phyloP scores from a whole-genome alignment of 2,113 vertebrate genomes.

The Elachura formosa region DNA sequence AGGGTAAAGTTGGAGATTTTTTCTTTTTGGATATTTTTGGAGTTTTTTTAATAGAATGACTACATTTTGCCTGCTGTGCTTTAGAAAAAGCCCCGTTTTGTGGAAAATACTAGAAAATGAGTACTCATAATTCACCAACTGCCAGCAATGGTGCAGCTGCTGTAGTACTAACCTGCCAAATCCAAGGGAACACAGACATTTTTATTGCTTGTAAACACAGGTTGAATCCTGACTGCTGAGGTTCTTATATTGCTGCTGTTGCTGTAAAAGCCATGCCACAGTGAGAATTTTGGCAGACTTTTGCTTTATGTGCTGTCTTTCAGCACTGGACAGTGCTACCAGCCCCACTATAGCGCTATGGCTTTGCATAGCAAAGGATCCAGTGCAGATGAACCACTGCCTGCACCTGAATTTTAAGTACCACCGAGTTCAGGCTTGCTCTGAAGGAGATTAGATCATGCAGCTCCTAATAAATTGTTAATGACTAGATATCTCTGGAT shows the following conservation, averaged over 20 bases:
- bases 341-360: not conserved
- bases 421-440: not conserved
- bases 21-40: not conserved
- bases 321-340: not conserved
- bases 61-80: not conserved
- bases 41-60: not conserved
- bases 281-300: not conserved
- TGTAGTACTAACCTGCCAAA: not conserved
- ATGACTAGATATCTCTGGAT: not conserved
- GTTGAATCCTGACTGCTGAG: not conserved
- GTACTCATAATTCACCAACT: not conserved
- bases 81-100: not conserved
- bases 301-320: not conserved
- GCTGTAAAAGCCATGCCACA: not conserved
- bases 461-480: slow-evolving; percentile 20
- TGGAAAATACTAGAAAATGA: not conserved
- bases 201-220: slow-evolving; percentile 6
- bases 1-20: not conserved
- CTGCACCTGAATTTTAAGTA: slow-evolving; percentile 26
- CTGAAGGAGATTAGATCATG: not conserved
- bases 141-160: not conserved
- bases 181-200: not conserved
- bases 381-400: not conserved
- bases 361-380: not conserved
- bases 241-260: not conserved